A percentile compares a stretch with the other conserved stretches of the same genome.
Conservation (phyloP, 2,888 invertebrate species). For the Eristalis intricaria region DNA sequence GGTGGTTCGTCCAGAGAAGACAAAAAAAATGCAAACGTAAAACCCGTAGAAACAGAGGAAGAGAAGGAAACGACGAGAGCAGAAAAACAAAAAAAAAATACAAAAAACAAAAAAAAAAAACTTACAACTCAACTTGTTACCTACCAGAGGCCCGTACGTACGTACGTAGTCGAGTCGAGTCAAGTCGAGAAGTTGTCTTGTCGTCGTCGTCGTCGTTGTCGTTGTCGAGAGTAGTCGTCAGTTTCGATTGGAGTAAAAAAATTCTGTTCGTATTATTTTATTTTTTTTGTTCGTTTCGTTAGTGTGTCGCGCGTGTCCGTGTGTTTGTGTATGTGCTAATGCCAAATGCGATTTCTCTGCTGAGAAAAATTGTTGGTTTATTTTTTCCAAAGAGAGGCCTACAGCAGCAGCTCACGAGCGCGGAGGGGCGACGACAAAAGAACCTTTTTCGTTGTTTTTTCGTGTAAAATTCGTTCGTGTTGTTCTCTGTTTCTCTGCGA, state of each 20-base stretch:
- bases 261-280: constrained; percentile 27
- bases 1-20: background rate
- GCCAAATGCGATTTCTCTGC: constrained; percentile 72
- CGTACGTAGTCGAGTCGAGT: constrained; percentile 48
- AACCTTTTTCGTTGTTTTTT: constrained; percentile 44
- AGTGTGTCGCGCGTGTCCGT: constrained; percentile 53
- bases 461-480: background rate
- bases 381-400: background rate
- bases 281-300: too few relatives aligned
- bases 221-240: constrained; percentile 29
- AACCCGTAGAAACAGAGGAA: constrained; percentile 50
- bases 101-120: constrained; percentile 31
- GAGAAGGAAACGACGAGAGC: constrained; percentile 6
- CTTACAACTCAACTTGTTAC: constrained; percentile 69
- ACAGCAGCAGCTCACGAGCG: constrained; percentile 19
- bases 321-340: constrained; percentile 65
- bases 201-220: constrained; percentile 38
- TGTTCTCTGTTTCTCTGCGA: background rate
- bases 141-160: constrained; percentile 38
- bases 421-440: constrained; percentile 26
- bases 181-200: constrained; percentile 52
- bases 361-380: constrained; percentile 48
- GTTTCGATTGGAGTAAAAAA: constrained; percentile 20
- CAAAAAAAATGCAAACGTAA: constrained; percentile 61
- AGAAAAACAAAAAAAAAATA: constrained; percentile 1